Base-by-base conservation (phyloP, 2,113 vertebrate genomes). In the Corythornis madagascariensis region DNA sequence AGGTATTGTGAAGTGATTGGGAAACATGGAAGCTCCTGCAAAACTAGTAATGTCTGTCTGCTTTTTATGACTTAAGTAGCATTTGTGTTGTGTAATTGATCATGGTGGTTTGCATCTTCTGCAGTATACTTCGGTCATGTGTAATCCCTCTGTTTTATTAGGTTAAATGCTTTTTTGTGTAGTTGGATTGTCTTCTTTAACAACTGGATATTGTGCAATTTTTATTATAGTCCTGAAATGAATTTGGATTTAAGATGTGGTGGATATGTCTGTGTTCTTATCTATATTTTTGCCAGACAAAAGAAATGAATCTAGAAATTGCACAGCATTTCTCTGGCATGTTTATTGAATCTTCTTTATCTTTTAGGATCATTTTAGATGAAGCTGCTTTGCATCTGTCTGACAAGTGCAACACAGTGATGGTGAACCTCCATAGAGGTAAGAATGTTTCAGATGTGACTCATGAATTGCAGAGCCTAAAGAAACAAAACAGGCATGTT, bases 341-440 rank as follows among this genome's bases (percentile, higher is more conserved):
- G 40, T 40, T 95, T 72, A 13, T 55, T 22, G 63, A 60, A n/a
- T 87, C 38, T 38, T 50, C 94, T 88, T 57, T 29, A 20, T 95
- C 73, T 73, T 91, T 29, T 45, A 99, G 99, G 95, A 99, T 99
- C 42, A 99, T 99, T 97, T 97, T 99, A 96, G 99, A 99, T 81
- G 99, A 99, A 95, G 98, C 99, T 74, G 98, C 98, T 86, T 96
- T 99, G 71, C 99, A 99, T 96, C 97, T 99, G 40, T 99, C 99
- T 71, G 99, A 99, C 95, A 99, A 99, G 95, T 99, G 97, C 94
- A 99, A 99, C 40, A 97, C 98, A 7, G 97, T 99, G n/a, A 96
- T 95, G 45, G 97, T 99, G 81, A 99, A 99, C 92, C 95, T 99
- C 50, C 97, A 91, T 11, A 98, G 98, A 96, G 99, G 99, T 99